phyloP scores from a whole-genome alignment of 1,140 invertebrate genomes.

The Probaryconus sp. region DNA sequence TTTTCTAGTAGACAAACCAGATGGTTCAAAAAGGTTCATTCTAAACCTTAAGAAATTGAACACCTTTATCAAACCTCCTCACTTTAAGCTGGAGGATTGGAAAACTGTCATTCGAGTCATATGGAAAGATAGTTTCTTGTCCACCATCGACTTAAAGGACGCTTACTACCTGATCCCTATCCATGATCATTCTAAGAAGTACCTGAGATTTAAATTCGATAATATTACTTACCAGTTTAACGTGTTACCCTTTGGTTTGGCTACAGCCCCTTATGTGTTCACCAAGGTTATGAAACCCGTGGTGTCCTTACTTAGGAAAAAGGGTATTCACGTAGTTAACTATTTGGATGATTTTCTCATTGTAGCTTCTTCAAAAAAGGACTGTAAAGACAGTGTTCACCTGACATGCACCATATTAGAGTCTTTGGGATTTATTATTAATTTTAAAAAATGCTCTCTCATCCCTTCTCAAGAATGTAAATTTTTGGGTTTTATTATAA shows the following conservation, averaged over 20 bases:
- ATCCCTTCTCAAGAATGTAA: not conserved
- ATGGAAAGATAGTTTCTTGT: conserved; percentile 12
- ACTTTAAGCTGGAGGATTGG: conserved; percentile 56
- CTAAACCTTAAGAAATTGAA: conserved; percentile 57
- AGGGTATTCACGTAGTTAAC: not conserved
- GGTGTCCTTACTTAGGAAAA: conserved; percentile 8
- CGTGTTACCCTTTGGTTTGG: conserved; percentile 14
- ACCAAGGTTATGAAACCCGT: no score
- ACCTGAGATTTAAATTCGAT: conserved; percentile 37
- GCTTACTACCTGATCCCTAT: conserved; percentile 48
- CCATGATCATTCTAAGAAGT: conserved; percentile 31
- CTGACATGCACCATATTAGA: no score
- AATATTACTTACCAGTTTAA: conserved; percentile 22
- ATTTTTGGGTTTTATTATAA: no score
- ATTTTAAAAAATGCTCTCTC: conserved; percentile 3
- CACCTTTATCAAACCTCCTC: conserved; percentile 25
- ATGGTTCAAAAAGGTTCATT: no score
- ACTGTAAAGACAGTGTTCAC: conserved; percentile 16
- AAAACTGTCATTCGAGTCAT: conserved; percentile 32
- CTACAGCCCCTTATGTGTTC: no score
- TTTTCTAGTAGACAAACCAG: conserved; percentile 28
- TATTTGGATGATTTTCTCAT: no score
- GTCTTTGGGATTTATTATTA: conserved; percentile 12
- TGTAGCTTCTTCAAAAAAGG: not conserved
- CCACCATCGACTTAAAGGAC: conserved; percentile 29